A percentile compares a stretch with the other conserved stretches of the same genome.
These are phyloP conservation scores for Melanocharis versteri DNA, from an alignment of 2,113 vertebrate species.

Conservation along the genomic window DNA sequence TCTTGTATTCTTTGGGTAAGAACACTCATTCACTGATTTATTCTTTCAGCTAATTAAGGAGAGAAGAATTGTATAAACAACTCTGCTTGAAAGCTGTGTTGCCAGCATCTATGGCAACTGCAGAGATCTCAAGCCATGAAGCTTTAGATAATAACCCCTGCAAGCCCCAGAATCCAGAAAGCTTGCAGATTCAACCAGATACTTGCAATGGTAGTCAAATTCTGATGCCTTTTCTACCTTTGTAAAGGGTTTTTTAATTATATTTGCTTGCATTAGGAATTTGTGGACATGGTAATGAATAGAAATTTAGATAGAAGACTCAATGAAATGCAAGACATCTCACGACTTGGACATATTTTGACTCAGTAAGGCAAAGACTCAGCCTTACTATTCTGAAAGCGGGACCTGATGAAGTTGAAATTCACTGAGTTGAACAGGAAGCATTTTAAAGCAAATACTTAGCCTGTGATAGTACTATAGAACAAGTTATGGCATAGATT, in stretches of 20 bases:
- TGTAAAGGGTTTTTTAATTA: not conserved
- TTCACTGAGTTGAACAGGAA: not conserved
- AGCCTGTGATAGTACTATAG: not conserved
- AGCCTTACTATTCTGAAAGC: not conserved
- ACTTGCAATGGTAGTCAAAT: not conserved
- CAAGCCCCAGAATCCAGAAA: not conserved
- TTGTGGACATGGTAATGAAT: not conserved
- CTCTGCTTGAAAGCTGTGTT: not conserved
- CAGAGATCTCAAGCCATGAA: not conserved
- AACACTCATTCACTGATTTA: not conserved
- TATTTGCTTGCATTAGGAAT: not conserved
- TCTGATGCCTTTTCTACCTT: not conserved
- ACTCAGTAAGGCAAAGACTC: not conserved
- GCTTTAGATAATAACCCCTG: fast-evolving
- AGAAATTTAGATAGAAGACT: not conserved
- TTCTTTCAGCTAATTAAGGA: not conserved
- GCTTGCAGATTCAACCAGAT: not conserved
- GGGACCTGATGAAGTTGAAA: not conserved
- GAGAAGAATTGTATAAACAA: not conserved
- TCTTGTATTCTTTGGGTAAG: not conserved
- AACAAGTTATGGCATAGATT: not conserved
- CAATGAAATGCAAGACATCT: not conserved
- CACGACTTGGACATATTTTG: fast-evolving
- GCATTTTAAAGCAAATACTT: not conserved
- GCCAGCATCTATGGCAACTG: not conserved